Evolutionary conservation across 2,797 vertebrate species (phyloP).

Genomic region (Eulemur rubriventer): DNA sequence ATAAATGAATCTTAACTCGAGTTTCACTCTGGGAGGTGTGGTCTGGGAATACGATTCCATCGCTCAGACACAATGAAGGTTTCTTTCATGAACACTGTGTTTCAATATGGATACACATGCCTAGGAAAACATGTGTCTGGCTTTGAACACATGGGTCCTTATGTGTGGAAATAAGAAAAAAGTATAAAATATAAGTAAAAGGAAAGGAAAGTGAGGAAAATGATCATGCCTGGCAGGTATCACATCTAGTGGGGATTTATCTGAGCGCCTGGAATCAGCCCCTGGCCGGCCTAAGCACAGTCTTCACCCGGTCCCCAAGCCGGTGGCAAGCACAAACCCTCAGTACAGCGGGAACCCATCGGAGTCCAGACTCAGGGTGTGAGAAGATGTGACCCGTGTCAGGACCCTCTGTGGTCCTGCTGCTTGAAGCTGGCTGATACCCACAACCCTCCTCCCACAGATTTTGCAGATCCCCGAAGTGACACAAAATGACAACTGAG

Average conservation of each 20-base stretch:
- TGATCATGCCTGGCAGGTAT: neutral
- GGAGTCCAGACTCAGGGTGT: neutral
- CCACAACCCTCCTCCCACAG: neutral
- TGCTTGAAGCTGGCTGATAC: neutral
- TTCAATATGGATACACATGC: neutral
- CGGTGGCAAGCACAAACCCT: neutral
- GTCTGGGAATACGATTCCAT: neutral
- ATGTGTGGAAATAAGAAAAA: neutral
- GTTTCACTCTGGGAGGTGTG: constrained; percentile 1
- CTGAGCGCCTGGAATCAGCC: neutral
- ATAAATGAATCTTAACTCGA: constrained; percentile 30
- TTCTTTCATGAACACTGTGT: neutral
- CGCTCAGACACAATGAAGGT: neutral
- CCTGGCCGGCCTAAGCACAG: neutral
- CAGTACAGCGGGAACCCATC: neutral
- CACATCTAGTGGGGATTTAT: neutral
- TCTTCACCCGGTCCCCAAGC: neutral
- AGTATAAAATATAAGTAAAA: neutral
- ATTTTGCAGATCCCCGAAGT: neutral
- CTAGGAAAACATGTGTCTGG: neutral
- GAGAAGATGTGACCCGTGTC: neutral
- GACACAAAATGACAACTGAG: neutral
- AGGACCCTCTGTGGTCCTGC: neutral
- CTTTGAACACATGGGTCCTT: neutral
- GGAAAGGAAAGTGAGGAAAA: neutral